Evolutionary conservation across 37 sponge, comb jelly and placozoan genomes (phyloP).

Genomic region (Petrosia ficiformis): DNA sequence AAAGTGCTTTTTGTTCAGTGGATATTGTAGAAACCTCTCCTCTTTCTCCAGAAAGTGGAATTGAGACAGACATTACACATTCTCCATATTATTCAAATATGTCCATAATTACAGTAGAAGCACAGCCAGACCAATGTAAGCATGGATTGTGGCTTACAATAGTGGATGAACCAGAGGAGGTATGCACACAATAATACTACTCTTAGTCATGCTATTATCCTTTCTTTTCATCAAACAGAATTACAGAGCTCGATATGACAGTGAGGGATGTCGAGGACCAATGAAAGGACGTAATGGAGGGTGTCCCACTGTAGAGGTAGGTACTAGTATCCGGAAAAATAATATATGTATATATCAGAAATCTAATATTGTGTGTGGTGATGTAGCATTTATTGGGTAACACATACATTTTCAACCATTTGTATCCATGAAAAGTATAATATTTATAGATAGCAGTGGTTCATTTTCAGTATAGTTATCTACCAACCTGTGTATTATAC

Average conservation of each 20-base stretch:
- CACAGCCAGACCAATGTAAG: background rate
- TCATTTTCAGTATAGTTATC: too few relatives aligned
- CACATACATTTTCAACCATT: too few relatives aligned
- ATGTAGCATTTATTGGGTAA: too few relatives aligned
- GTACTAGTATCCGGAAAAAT: background rate
- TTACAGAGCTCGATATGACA: slow-evolving; percentile 77
- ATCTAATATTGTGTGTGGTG: too few relatives aligned
- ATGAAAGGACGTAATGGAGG: slow-evolving; percentile 56
- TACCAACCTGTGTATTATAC: too few relatives aligned
- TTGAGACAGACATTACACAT: background rate
- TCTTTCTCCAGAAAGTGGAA: background rate
- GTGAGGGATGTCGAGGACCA: slow-evolving; percentile 79
- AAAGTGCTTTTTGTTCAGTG: too few relatives aligned
- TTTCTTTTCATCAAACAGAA: slow-evolving; percentile 35
- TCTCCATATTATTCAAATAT: too few relatives aligned
- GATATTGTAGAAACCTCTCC: too few relatives aligned
- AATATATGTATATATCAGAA: too few relatives aligned
- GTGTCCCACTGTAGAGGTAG: slow-evolving; percentile 74
- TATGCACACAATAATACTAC: slow-evolving; percentile 7
- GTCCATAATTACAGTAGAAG: too few relatives aligned
- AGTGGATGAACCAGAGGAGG: slow-evolving; percentile 73
- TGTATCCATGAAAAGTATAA: too few relatives aligned
- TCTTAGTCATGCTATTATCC: background rate
- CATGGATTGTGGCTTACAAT: slow-evolving; percentile 28
- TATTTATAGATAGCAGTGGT: too few relatives aligned